Percentiles rank a stretch among this genome's conserved stretches.
Conservation (phyloP, 2,888 invertebrate genomes). For the Cosmia trapezina region DNA sequence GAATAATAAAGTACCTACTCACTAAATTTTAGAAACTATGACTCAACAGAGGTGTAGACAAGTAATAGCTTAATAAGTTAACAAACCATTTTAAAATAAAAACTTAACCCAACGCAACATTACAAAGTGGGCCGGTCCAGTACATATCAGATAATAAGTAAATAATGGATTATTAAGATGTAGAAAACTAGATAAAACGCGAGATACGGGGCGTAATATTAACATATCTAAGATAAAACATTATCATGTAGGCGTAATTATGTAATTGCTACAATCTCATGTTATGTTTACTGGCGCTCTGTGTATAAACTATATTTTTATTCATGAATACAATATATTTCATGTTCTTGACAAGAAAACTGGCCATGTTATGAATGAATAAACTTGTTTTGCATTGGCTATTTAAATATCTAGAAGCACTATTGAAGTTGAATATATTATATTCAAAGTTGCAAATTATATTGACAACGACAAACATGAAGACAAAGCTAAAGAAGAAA, state of each 20-base stretch:
- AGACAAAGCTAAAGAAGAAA: background rate
- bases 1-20: conserved; percentile 1
- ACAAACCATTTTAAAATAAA: conserved; percentile 6
- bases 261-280: conserved; percentile 53
- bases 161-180: conserved; percentile 59
- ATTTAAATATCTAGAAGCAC: background rate
- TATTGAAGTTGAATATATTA: background rate
- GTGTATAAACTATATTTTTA: conserved; percentile 33
- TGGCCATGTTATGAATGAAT: conserved; percentile 24
- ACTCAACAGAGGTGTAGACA: background rate
- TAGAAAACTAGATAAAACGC: conserved; percentile 54
- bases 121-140: conserved; percentile 31
- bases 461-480: background rate
- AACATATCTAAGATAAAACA: conserved; percentile 56
- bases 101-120: conserved; percentile 2
- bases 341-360: conserved; percentile 15
- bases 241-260: conserved; percentile 56
- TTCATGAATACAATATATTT: conserved; percentile 38
- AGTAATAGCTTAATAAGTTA: background rate
- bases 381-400: conserved; percentile 17
- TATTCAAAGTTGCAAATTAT: conserved; percentile 6
- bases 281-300: conserved; percentile 37
- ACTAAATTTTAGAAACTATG: too few relatives aligned
- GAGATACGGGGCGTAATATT: conserved; percentile 51
- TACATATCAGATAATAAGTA: conserved; percentile 46